phyloP scores from a whole-genome alignment of 2,797 vertebrate species.

The Eleutherodactylus coqui region DNA sequence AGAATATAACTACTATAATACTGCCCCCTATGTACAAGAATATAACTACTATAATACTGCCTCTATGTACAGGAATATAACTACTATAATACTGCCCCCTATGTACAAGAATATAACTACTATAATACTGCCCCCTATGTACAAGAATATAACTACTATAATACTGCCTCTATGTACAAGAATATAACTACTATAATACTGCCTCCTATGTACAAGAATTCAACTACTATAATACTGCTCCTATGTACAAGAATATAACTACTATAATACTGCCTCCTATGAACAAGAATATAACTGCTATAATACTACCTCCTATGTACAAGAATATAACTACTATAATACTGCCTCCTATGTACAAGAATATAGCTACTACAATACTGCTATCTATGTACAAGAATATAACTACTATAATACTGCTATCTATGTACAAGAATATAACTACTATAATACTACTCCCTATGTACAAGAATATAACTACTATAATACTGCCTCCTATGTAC shows the following conservation, averaged over 20 bases:
- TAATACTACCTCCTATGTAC: conserved; percentile 4
- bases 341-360: not conserved
- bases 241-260: not conserved
- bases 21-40: not conserved
- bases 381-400: not conserved
- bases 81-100: conserved; percentile 1
- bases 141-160: conserved; percentile 20
- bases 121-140: conserved; percentile 7
- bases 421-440: not conserved
- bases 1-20: conserved; percentile 14
- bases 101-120: conserved; percentile 16
- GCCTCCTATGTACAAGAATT: not conserved
- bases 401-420: not conserved
- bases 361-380: not conserved
- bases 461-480: no score
- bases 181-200: conserved; percentile 18
- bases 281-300: conserved; percentile 6
- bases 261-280: conserved; percentile 12
- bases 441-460: no score
- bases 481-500: no score
- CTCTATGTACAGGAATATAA: conserved; percentile 6
- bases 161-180: not conserved
- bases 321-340: conserved; percentile 4
- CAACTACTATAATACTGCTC: not conserved
- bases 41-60: not conserved